Evolutionary conservation across 2,797 vertebrate genomes (phyloP).

Genomic region (Sebastes steindachneri): DNA sequence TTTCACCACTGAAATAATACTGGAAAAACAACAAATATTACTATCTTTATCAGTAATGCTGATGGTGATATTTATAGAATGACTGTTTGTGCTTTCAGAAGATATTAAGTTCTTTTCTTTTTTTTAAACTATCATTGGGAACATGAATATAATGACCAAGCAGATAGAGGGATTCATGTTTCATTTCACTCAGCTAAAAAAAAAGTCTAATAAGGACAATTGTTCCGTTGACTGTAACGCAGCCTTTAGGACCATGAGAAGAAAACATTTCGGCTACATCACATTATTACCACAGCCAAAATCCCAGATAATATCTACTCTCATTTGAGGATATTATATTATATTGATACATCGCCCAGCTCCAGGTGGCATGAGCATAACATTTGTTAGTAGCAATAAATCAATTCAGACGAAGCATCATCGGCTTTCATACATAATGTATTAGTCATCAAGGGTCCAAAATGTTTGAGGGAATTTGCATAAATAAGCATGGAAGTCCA

Average conservation of each 20-base stretch:
- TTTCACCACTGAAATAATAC: background rate
- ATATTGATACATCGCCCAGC: background rate
- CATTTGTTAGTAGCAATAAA: conserved; percentile 14
- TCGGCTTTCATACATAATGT: conserved; percentile 25
- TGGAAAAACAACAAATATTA: background rate
- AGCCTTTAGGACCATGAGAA: conserved; percentile 31
- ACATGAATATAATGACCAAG: conserved; percentile 15
- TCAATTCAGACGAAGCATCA: conserved; percentile 32
- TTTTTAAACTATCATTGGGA: conserved; percentile 10
- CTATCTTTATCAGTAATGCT: conserved; percentile 1
- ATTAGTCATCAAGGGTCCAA: conserved; percentile 10
- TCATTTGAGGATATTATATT: conserved; percentile 39
- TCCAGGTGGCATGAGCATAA: conserved; percentile 15
- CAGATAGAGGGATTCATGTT: conserved; percentile 24
- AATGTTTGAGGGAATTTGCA: background rate
- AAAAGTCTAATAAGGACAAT: conserved; percentile 32
- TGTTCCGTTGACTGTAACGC: conserved; percentile 33
- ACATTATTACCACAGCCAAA: conserved; percentile 29
- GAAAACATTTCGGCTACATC: conserved; percentile 29
- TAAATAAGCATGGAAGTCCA: background rate
- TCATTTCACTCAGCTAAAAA: background rate
- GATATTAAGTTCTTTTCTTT: conserved; percentile 9
- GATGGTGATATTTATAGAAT: conserved; percentile 1
- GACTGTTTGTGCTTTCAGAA: conserved; percentile 21
- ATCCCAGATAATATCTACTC: conserved; percentile 47